Evolutionary conservation across 2,113 vertebrate species (phyloP), one percentile per base, ranked within the genome.

Genomic region (Pogonocichla stellata): DNA sequence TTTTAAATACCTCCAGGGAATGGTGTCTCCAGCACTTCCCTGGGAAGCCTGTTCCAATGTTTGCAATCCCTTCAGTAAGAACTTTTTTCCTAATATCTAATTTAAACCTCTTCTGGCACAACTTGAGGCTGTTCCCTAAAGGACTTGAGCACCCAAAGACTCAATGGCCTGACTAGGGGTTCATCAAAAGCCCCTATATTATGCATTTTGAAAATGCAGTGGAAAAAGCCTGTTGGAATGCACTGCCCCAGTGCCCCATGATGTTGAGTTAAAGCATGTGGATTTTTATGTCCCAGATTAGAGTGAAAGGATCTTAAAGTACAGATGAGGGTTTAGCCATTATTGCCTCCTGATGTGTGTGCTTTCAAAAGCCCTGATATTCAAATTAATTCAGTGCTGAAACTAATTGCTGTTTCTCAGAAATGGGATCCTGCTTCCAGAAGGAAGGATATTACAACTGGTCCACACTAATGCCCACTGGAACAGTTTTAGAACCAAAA

Each of bases 401-500:
- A 86, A 75, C 26, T 23, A 64, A 61, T 75, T 64, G 53, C 22
- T 78, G 6, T 43, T 67, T 81, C 86, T 82, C 54, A 82, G 87
- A 72, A 93, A 53, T 11, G 51, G 33, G 23, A 86, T 75, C 69
- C 80, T 84, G 60, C 56, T 78, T 65, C 57, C 89, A 82, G 74
- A 78, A 43, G 10, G 90, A 82, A 67, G 51, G 13, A 24, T 81
- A 33, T 72, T 60, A 64, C 69, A 31, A 66, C 72, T 56, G 36
- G 22, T 56, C 26, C 7, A 11, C 22, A 22, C 56, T 66, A 74
- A 60, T 14, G 40, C 57, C 0, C 1, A 54, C 73, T 65, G 86
- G 78, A 96, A 79, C 26, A 26, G 87, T 48, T 94, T 90, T 84
- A 89, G 70, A 79, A 40, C 66, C 70, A 72, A 92, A 81, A 89